Conservation (phyloP, 2,113 vertebrate genomes). For the Ornithorhynchus anatinus region DNA sequence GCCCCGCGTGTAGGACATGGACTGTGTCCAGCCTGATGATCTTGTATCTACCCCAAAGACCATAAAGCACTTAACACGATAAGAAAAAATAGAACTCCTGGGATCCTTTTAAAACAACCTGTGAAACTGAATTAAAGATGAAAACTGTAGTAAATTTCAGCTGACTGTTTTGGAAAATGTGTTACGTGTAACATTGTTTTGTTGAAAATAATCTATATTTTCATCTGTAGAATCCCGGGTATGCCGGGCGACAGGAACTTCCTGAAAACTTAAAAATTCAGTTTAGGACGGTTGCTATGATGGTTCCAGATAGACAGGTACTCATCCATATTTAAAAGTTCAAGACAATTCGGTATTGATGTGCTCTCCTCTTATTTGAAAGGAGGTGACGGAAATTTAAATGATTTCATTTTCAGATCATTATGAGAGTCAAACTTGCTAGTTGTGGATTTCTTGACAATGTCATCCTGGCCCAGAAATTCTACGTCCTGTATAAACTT, state of each 20-base stretch:
- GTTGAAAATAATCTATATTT: constrained; percentile 40
- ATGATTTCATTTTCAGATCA: constrained; percentile 75
- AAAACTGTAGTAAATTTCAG: constrained; percentile 15
- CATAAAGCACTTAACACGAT: no score
- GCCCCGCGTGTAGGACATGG: no score
- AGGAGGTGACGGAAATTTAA: not conserved
- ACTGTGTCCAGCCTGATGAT: no score
- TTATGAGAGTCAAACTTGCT: constrained; percentile 90
- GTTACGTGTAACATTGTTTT: not conserved
- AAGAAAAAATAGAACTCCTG: no score
- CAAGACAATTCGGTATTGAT: not conserved
- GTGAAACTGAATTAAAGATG: constrained; percentile 3
- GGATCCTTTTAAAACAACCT: not conserved
- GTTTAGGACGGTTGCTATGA: constrained; percentile 88
- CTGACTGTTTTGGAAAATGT: not conserved
- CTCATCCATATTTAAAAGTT: not conserved
- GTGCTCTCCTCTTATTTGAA: not conserved
- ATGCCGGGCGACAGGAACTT: constrained; percentile 88
- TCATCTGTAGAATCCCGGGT: constrained; percentile 83
- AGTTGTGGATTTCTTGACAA: constrained; percentile 89
- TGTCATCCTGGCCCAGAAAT: constrained; percentile 82
- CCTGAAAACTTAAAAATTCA: constrained; percentile 89
- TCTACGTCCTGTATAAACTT: constrained; percentile 88
- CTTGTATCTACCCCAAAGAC: no score
- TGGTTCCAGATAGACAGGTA: constrained; percentile 90